phyloP scores from a whole-genome alignment of 2,888 invertebrate genomes.

The Protonemura montana region DNA sequence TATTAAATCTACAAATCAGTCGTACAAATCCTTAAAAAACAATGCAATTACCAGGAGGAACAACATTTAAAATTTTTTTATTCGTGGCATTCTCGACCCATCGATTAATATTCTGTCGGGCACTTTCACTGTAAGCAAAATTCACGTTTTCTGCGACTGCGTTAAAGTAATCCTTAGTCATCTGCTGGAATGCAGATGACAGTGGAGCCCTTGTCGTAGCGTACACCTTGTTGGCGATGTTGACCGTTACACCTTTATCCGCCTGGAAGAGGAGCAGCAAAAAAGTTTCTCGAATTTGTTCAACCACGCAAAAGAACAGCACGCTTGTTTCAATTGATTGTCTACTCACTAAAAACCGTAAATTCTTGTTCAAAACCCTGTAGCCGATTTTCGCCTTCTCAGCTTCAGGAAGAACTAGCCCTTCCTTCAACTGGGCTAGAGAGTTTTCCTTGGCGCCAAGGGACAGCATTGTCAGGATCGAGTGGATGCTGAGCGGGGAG shows the following conservation, averaged over 20 bases:
- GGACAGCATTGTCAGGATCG: conserved; percentile 57
- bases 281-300: too few relatives aligned
- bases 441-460: conserved; percentile 58
- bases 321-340: too few relatives aligned
- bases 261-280: background rate
- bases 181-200: conserved; percentile 48
- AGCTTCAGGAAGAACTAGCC: conserved; percentile 53
- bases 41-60: conserved; percentile 61
- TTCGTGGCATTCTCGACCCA: conserved; percentile 85
- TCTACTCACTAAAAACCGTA: background rate
- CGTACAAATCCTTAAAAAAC: background rate
- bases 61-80: conserved; percentile 79
- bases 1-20: background rate
- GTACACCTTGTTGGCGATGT: conserved; percentile 48
- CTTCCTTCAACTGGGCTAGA: conserved; percentile 54
- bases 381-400: conserved; percentile 48
- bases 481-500: conserved; percentile 59
- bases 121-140: conserved; percentile 65
- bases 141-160: conserved; percentile 70
- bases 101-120: conserved; percentile 70
- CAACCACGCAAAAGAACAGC: too few relatives aligned
- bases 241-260: conserved; percentile 19
- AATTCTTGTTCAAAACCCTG: conserved; percentile 47
- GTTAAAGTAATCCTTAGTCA: conserved; percentile 69
- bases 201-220: conserved; percentile 27